These are phyloP conservation scores for Aphidius gifuensis DNA, from an alignment of 1,140 invertebrate species.

Conservation along the genomic window DNA sequence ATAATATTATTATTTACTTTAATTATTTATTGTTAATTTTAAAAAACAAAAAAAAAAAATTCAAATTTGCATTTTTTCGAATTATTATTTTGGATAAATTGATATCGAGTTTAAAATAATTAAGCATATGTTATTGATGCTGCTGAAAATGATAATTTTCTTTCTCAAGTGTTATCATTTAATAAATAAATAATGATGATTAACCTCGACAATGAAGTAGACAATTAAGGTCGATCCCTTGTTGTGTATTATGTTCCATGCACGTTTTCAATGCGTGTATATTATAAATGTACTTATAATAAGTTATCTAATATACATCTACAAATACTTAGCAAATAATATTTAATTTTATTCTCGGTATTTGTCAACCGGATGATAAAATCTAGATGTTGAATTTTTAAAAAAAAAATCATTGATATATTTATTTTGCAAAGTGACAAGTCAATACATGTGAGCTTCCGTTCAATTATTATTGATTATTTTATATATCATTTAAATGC, in stretches of 20 bases:
- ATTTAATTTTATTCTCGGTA: too few relatives aligned
- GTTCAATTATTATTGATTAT: not conserved
- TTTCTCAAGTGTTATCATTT: too few relatives aligned
- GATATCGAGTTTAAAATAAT: too few relatives aligned
- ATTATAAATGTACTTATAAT: not conserved
- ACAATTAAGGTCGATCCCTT: slow-evolving; percentile 32
- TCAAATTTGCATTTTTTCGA: too few relatives aligned
- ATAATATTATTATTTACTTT: too few relatives aligned
- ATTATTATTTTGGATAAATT: too few relatives aligned
- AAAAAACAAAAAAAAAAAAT: too few relatives aligned
- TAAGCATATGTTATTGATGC: too few relatives aligned
- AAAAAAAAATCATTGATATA: not conserved
- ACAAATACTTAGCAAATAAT: too few relatives aligned
- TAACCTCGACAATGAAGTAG: slow-evolving; percentile 33
- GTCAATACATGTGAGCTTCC: not conserved
- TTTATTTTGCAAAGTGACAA: slow-evolving; percentile 7
- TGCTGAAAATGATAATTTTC: too few relatives aligned
- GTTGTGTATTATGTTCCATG: not conserved
- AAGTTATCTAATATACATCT: not conserved
- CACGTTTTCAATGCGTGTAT: slow-evolving; percentile 9
- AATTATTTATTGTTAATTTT: too few relatives aligned
- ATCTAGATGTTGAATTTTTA: not conserved
- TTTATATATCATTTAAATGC: not conserved
- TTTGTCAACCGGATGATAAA: slow-evolving; percentile 10
- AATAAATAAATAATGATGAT: slow-evolving; percentile 4